phyloP scores from a whole-genome alignment of 2,797 vertebrate genomes.

The Nyctalus aviator region DNA sequence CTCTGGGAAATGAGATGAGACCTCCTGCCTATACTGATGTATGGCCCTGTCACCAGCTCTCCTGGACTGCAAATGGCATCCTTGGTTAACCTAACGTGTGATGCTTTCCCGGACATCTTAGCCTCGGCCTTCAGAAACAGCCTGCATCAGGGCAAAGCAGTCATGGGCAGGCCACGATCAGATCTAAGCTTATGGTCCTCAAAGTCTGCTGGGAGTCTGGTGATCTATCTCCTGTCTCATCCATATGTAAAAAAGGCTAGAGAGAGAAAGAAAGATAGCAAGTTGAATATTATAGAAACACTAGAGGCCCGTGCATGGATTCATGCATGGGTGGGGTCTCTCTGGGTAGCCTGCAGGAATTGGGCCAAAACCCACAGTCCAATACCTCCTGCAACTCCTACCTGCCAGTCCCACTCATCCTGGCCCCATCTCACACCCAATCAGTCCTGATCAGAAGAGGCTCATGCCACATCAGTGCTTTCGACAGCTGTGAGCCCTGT shows the following conservation, averaged over 20 bases:
- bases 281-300: constrained; percentile 30
- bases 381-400: too few species aligned
- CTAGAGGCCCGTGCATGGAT: too few species aligned
- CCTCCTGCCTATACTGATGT: not conserved
- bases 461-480: too few species aligned
- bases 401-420: too few species aligned
- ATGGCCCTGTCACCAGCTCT: not conserved
- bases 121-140: constrained; percentile 51
- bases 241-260: constrained; percentile 33
- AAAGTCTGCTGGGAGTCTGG: not conserved
- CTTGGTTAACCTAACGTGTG: not conserved
- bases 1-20: constrained; percentile 58
- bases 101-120: not conserved
- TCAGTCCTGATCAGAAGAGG: too few species aligned
- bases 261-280: not conserved
- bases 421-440: too few species aligned
- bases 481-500: too few species aligned
- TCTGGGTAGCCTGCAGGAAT: too few species aligned
- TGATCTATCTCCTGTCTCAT: constrained; percentile 16
- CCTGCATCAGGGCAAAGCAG: not conserved
- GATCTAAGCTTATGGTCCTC: constrained; percentile 5
- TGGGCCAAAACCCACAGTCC: too few species aligned
- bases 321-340: too few species aligned
- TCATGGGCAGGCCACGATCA: not conserved
- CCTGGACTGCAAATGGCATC: not conserved